Evolutionary conservation across 2,797 vertebrate species (phyloP), one percentile per base, ranked within the genome.

Genomic region (Sciurus vulgaris): DNA sequence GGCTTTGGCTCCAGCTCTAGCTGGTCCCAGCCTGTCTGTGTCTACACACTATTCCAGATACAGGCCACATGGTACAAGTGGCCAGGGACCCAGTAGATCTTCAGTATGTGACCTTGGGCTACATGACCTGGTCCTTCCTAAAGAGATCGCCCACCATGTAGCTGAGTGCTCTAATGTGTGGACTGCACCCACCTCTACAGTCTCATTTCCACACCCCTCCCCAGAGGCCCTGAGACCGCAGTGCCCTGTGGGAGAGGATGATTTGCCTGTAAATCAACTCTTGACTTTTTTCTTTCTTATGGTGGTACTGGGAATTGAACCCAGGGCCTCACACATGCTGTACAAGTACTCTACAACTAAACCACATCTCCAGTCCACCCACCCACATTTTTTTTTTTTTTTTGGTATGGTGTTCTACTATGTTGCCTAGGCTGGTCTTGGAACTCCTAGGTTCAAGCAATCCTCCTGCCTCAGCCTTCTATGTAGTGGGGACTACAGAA

Each of bases 1-100:
- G 78, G 86, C 96, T 97, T 89, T 96, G 94, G 97, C 95, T 97
- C 94, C 63, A 94, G 95, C 93, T 63, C 72, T 49, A 93, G 78
- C 91, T 91, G 96, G 70, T 47, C 73, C 70, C 17, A 24, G 86
- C 96, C 97, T 70, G 12, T 93, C 94, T 96, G 0, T 82, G 78
- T 97, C 76, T 92, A 67, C 67, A 24, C 26, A 35, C 44, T 93
- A 86, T 54, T 87, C 65, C 28, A 91, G 78, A 79, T 51, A 35
- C 26, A 73, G 61, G 76, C 83, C 72, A 33, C 72, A 0, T 73
- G 85, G 61, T 47, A 13, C 30, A 70, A 17, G 65, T 77, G 89
- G 69, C 92, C 63, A 3, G 79, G 86, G 67, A 94, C 74, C 12
- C 67, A 56, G 20, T 47, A 72, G 59, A 63, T 70, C 89, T 54